These are phyloP conservation scores for Drosophila nigrodunni DNA, from an alignment of 1,140 invertebrate species.

Conservation along the genomic window DNA sequence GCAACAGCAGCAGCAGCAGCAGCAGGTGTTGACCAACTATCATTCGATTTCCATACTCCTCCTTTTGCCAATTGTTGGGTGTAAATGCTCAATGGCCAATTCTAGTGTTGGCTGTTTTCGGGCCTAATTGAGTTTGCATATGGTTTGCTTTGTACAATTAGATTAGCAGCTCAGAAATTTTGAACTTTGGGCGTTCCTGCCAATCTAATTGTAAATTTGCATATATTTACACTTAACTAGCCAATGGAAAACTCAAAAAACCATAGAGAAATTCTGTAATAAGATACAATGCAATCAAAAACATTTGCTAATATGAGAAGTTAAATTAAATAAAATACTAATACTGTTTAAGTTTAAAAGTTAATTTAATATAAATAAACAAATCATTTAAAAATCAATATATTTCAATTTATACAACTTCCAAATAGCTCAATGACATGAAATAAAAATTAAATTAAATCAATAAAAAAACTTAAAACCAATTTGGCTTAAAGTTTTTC, in stretches of 20 bases:
- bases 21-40: slow-evolving; percentile 48
- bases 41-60: slow-evolving; percentile 32
- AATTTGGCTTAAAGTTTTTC: too few species aligned
- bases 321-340: too few species aligned
- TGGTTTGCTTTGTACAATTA: slow-evolving; percentile 65
- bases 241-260: not conserved
- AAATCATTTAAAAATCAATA: too few species aligned
- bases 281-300: too few species aligned
- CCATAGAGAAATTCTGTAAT: too few species aligned
- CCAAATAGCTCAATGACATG: too few species aligned
- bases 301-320: too few species aligned
- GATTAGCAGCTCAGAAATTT: slow-evolving; percentile 42
- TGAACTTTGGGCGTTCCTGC: not conserved
- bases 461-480: too few species aligned
- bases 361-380: too few species aligned
- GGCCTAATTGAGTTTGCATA: slow-evolving; percentile 62
- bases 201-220: not conserved
- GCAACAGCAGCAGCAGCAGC: not conserved
- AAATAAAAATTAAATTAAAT: too few species aligned
- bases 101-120: slow-evolving; percentile 15
- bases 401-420: too few species aligned
- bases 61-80: slow-evolving; percentile 26
- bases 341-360: too few species aligned
- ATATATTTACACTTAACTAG: not conserved
- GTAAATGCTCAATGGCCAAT: slow-evolving; percentile 23